A percentile compares a stretch with the other conserved stretches of the same genome.
Conservation (phyloP, 2,888 invertebrate species). For the Scaptomyza flava region DNA sequence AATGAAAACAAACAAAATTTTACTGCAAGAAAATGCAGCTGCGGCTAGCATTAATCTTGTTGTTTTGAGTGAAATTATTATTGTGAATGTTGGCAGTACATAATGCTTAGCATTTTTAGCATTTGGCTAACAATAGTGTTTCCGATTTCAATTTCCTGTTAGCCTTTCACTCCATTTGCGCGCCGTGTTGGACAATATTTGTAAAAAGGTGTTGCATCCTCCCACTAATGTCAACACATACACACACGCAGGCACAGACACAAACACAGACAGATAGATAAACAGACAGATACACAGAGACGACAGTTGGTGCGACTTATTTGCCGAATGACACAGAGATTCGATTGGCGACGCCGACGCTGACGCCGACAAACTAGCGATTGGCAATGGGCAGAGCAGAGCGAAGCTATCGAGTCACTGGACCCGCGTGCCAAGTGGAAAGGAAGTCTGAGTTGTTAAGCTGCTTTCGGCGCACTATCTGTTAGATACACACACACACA, state of each 20-base stretch:
- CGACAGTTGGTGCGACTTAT: constrained; percentile 52
- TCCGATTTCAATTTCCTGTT: constrained; percentile 31
- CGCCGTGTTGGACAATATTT: constrained; percentile 18
- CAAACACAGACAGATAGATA: neutral
- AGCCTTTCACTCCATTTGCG: constrained; percentile 23
- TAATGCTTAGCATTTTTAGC: constrained; percentile 3
- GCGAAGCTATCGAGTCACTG: constrained; percentile 51
- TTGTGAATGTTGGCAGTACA: neutral
- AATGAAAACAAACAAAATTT: no score
- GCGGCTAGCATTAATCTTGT: no score
- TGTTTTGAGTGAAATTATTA: neutral
- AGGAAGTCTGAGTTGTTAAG: constrained; percentile 69
- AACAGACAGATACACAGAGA: constrained; percentile 10
- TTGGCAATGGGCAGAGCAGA: constrained; percentile 8
- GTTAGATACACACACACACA: constrained; percentile 20
- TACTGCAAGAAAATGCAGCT: no score
- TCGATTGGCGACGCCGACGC: constrained; percentile 50
- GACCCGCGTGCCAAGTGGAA: constrained; percentile 27
- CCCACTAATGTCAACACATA: neutral
- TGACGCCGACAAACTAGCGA: constrained; percentile 17
- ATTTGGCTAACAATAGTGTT: constrained; percentile 9
- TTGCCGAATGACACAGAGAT: constrained; percentile 69
- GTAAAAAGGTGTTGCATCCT: constrained; percentile 29
- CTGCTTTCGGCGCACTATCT: constrained; percentile 59
- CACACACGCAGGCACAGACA: neutral